Evolutionary conservation across 2,888 invertebrate species (phyloP), one percentile per base, ranked within the genome.

Genomic region (Drosophila fungiperda): DNA sequence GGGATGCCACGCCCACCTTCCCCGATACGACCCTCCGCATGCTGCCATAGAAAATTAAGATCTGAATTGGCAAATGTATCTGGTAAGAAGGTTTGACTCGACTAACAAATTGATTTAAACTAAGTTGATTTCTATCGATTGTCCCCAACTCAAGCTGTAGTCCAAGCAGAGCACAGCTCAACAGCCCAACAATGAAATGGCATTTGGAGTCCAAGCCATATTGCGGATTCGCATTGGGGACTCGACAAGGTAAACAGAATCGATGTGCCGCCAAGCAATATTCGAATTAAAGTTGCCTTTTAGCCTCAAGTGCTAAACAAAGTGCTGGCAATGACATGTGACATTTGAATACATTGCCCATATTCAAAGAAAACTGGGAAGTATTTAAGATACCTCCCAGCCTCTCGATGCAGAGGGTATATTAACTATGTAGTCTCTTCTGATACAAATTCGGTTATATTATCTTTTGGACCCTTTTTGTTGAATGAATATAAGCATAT

Each of bases 101-200:
- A 38, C 64, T 32, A 60, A 60, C 68, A 80, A 84, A 87, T 84
- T 84, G 84, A 83, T 82, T 89, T 75, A 83, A 73, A 69, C 61
- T 74, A 79, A 89, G 77, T 89, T 89, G 79, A 81, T 87, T 84
- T 79, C 76, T 63, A 83, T 89, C 89, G 84, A 89, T 89, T 83
- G 57, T 26, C 61, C 54, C 81, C 68, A 70, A 68, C 26, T 62
- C 29, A 29, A 38, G 48, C 6, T 40, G n/a, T 15, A 50, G 29
- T 40, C 45, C 45, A 45, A 23, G 23, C 8, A 15, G 20, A 36
- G 58, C 49, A 54, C 66, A 57, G 49, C 59, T 52, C 40, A 55
- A 17, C 36, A 58, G 48, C 52, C 52, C 32, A 50, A 57, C 40
- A 29, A 61, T 48, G 20, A 23, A 64, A 48, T 17, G 29, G 35